A percentile compares a stretch with the other conserved stretches of the same genome.
Evolutionary conservation across 2,888 invertebrate species (phyloP).

Genomic region (Cephus rjabovi): DNA sequence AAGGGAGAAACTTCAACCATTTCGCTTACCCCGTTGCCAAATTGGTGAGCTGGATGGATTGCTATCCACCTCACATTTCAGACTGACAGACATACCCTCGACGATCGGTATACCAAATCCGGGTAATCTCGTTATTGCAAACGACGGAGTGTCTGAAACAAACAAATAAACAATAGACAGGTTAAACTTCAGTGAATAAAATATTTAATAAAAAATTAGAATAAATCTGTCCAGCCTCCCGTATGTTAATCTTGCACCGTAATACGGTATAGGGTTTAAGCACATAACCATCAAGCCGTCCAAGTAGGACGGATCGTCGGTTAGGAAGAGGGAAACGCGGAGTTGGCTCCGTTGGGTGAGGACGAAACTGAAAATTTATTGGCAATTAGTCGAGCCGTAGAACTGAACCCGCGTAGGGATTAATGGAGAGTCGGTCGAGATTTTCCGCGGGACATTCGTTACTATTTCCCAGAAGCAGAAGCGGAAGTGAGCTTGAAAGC

Average conservation of each 20-base stretch:
- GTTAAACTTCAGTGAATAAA: neutral
- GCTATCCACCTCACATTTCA: conserved; percentile 94
- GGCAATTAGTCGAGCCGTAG: neutral
- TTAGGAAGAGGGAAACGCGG: neutral
- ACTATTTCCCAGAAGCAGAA: neutral
- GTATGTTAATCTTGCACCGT: neutral
- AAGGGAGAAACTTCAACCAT: neutral
- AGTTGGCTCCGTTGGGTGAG: neutral
- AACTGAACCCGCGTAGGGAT: neutral
- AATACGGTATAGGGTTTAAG: neutral
- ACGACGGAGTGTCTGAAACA: conserved; percentile 87
- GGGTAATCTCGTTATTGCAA: conserved; percentile 92
- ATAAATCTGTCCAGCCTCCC: neutral
- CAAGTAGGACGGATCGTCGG: neutral
- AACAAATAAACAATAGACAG: conserved; percentile 31
- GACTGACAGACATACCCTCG: conserved; percentile 88
- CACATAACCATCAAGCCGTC: neutral
- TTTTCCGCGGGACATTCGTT: neutral
- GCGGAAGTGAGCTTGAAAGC: neutral
- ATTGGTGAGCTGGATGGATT: conserved; percentile 88
- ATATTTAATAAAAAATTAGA: neutral
- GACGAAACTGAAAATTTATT: neutral
- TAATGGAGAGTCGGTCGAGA: conserved; percentile 2
- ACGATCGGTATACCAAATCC: conserved; percentile 90
- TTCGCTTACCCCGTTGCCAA: conserved; percentile 77